A percentile compares a stretch with the other conserved stretches of the same genome.
phyloP scores from a whole-genome alignment of 2,113 vertebrate species.

The Oxyura jamaicensis region DNA sequence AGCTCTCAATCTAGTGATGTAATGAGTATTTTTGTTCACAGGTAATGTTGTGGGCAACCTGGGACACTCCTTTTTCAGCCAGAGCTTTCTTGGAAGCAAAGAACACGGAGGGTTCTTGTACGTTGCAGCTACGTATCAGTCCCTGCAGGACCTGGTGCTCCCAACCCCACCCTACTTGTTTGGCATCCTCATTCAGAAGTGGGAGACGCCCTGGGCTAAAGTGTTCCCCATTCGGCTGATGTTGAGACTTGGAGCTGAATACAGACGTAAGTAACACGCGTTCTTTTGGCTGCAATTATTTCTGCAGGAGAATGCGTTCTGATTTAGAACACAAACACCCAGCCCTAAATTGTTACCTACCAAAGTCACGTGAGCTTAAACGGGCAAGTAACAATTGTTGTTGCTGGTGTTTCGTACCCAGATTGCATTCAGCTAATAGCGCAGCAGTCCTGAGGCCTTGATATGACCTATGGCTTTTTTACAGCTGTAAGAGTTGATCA shows the following conservation, averaged over 20 bases:
- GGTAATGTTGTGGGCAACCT: conserved; percentile 93
- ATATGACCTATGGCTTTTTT: neutral
- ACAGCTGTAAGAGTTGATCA: neutral
- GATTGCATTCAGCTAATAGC: neutral
- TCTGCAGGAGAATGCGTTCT: neutral
- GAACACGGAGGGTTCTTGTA: conserved; percentile 98
- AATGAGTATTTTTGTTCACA: conserved; percentile 61
- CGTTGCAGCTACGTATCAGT: conserved; percentile 93
- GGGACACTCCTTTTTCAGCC: conserved; percentile 97
- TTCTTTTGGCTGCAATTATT: neutral
- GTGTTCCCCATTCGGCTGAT: conserved; percentile 97
- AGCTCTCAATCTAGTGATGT: neutral
- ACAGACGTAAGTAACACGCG: conserved; percentile 87
- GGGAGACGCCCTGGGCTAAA: conserved; percentile 99
- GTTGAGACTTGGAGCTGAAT: conserved; percentile 96
- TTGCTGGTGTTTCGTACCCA: neutral
- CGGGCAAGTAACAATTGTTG: neutral
- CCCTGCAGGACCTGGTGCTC: conserved; percentile 93
- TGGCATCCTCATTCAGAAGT: conserved; percentile 97
- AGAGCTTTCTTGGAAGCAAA: conserved; percentile 95
- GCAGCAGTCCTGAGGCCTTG: neutral
- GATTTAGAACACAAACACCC: neutral
- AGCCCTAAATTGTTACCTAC: neutral
- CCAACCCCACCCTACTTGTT: conserved; percentile 95
- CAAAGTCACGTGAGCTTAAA: neutral